A percentile compares a stretch with the other conserved stretches of the same genome.
These are phyloP conservation scores for Coleophora deauratella DNA, from an alignment of 2,888 invertebrate species.

Conservation along the genomic window DNA sequence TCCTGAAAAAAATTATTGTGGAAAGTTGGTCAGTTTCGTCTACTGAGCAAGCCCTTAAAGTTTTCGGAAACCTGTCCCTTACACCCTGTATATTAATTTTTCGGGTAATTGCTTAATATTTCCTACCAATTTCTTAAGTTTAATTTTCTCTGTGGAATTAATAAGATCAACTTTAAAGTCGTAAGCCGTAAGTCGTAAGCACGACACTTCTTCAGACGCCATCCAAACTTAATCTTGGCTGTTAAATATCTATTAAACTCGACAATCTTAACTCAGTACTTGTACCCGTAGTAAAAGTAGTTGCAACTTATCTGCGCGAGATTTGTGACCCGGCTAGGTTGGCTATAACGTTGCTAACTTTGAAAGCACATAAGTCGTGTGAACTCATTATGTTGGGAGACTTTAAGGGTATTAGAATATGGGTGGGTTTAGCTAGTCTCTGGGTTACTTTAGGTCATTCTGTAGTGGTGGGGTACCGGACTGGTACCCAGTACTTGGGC, in stretches of 20 bases:
- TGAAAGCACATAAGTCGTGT: conserved; percentile 7
- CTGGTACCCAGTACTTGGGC: conserved; percentile 67
- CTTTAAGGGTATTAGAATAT: conserved; percentile 29
- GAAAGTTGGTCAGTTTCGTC: too few relatives aligned
- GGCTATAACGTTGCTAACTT: conserved; percentile 21
- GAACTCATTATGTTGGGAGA: conserved; percentile 15
- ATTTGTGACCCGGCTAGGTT: conserved; percentile 65
- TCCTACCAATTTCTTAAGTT: too few relatives aligned
- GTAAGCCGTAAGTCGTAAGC: too few relatives aligned
- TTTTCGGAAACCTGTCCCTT: too few relatives aligned
- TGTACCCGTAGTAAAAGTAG: conserved; percentile 48
- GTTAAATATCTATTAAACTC: conserved; percentile 30
- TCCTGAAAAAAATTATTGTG: too few relatives aligned
- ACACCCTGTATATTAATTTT: too few relatives aligned
- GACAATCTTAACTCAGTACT: conserved; percentile 41
- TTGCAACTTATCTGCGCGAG: conserved; percentile 59
- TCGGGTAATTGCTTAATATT: too few relatives aligned
- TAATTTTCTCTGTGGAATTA: too few relatives aligned
- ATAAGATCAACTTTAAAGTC: too few relatives aligned
- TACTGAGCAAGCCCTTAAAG: too few relatives aligned
- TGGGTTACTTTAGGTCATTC: conserved; percentile 24
- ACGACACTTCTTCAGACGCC: too few relatives aligned
- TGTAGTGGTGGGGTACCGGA: conserved; percentile 21
- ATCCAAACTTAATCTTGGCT: too few relatives aligned
- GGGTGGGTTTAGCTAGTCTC: conserved; percentile 27